phyloP scores from a whole-genome alignment of 2,797 vertebrate genomes.

The Acanthurus leucopareius region DNA sequence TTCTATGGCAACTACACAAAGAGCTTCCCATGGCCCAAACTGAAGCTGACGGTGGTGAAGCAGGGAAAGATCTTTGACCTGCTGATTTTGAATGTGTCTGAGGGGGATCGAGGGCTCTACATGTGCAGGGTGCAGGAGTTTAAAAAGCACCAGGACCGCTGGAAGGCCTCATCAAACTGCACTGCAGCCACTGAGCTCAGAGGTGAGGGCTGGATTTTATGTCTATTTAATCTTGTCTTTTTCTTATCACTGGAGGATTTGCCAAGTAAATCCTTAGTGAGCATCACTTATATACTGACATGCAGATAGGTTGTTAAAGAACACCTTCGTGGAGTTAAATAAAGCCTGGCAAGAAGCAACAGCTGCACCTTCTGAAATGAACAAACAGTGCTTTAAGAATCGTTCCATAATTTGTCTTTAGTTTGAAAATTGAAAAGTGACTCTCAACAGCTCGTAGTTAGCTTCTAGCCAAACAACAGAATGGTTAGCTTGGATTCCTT shows the following conservation, averaged over 20 bases:
- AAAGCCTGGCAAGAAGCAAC: not conserved
- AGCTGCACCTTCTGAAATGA: not conserved
- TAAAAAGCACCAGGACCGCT: conserved; percentile 90
- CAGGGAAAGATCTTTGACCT: conserved; percentile 89
- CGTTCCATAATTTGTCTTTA: not conserved
- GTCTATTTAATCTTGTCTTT: not conserved
- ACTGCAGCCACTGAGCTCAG: conserved; percentile 91
- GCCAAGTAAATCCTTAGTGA: not conserved
- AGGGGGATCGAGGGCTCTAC: conserved; percentile 90
- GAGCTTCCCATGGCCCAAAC: conserved; percentile 87
- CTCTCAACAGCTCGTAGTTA: not conserved
- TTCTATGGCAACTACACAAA: conserved; percentile 95
- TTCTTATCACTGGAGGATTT: not conserved
- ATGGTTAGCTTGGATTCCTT: not conserved
- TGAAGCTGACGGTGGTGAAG: conserved; percentile 89
- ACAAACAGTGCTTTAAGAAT: not conserved
- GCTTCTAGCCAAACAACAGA: not conserved
- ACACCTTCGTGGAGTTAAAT: not conserved
- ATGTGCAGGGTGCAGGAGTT: conserved; percentile 96
- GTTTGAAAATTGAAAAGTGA: not conserved
- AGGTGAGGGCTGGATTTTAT: conserved; percentile 83
- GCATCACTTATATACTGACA: not conserved
- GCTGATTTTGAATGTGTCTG: conserved; percentile 87
- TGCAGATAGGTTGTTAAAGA: not conserved
- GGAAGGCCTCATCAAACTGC: conserved; percentile 93